A percentile compares a stretch with the other conserved stretches of the same genome.
These are phyloP conservation scores for Microhierax caerulescens DNA, from an alignment of 2,797 vertebrate species.

Conservation along the genomic window DNA sequence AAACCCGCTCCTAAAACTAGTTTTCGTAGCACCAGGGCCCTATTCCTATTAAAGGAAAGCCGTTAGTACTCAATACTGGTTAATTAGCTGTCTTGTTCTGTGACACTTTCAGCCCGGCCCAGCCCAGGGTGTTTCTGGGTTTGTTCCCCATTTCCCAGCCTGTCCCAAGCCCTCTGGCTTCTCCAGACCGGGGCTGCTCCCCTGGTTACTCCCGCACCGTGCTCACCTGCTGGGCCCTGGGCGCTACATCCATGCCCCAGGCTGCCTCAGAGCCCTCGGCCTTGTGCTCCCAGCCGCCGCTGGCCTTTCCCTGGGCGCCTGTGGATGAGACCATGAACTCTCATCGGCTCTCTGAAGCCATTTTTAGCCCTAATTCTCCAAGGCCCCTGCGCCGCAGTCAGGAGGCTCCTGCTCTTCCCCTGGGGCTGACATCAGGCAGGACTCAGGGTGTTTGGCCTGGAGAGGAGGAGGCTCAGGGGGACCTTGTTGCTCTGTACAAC, in stretches of 20 bases:
- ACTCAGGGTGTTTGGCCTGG: background rate
- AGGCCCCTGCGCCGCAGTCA: background rate
- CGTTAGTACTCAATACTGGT: background rate
- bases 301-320: background rate
- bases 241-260: fast-evolving
- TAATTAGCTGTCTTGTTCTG: background rate
- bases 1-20: background rate
- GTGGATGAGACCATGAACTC: background rate
- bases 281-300: fast-evolving
- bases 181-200: background rate
- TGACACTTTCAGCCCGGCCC: background rate
- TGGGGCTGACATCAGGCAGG: background rate
- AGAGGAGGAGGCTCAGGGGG: background rate
- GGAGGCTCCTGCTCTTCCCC: background rate
- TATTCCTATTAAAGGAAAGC: background rate
- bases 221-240: fast-evolving
- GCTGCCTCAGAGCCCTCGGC: fast-evolving
- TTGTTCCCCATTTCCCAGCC: background rate
- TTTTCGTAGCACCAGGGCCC: background rate
- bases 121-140: background rate
- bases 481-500: background rate
- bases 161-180: background rate
- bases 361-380: background rate
- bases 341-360: background rate
- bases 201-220: fast-evolving